Evolutionary conservation across 2,113 vertebrate species (phyloP).

Genomic region (Dissostichus mawsoni): DNA sequence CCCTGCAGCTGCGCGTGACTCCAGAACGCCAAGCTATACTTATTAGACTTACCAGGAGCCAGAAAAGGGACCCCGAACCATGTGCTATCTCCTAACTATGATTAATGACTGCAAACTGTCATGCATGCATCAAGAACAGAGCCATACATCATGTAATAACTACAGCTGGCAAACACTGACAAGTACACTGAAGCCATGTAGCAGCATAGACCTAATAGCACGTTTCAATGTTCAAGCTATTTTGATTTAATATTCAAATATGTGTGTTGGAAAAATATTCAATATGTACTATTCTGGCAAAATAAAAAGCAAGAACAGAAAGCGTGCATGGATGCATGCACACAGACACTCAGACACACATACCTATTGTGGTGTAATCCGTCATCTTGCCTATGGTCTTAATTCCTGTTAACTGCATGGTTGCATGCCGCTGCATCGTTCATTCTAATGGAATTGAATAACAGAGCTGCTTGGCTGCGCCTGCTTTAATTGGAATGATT

Average conservation of each 20-base stretch:
- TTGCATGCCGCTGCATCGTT: conserved; percentile 84
- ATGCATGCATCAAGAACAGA: conserved; percentile 74
- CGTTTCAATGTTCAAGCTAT: conserved; percentile 56
- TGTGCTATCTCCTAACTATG: conserved; percentile 79
- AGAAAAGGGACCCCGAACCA: conserved; percentile 57
- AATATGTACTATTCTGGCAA: conserved; percentile 53
- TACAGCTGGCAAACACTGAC: conserved; percentile 80
- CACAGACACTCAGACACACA: conserved; percentile 55
- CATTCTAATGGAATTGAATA: conserved; percentile 88
- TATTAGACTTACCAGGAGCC: conserved; percentile 40
- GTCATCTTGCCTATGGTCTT: conserved; percentile 87
- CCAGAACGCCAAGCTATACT: conserved; percentile 21
- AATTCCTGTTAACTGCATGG: conserved; percentile 89
- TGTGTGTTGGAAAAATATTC: conserved; percentile 58
- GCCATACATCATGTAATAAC: conserved; percentile 79
- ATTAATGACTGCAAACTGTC: conserved; percentile 82
- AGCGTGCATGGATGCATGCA: conserved; percentile 41
- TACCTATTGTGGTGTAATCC: conserved; percentile 81
- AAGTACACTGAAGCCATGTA: conserved; percentile 71
- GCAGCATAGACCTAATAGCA: conserved; percentile 50
- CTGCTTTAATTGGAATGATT: conserved; percentile 85
- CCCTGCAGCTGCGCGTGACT: conserved; percentile 26
- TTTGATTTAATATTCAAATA: conserved; percentile 77
- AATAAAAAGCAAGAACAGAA: conserved; percentile 36
- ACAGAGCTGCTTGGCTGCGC: conserved; percentile 84